Conservation (phyloP, 2,113 vertebrate genomes). For the Grammomys dolichurus region DNA sequence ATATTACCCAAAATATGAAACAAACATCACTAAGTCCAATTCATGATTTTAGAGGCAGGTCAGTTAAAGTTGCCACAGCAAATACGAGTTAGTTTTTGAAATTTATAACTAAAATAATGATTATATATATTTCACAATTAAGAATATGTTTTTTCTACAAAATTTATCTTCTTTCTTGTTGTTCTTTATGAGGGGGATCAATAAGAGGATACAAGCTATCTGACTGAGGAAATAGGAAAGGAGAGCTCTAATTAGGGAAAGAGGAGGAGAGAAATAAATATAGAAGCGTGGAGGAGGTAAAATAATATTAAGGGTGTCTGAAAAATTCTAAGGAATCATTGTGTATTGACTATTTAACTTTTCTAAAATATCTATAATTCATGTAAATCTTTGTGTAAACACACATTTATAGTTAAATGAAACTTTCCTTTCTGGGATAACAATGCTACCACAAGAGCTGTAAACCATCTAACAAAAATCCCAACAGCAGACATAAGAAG, state of each 20-base stretch:
- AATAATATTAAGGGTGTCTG: neutral
- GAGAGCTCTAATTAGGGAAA: neutral
- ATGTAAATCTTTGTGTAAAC: neutral
- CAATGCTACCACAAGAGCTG: neutral
- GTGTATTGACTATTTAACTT: neutral
- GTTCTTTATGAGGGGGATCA: neutral
- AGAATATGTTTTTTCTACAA: neutral
- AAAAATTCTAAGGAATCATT: neutral
- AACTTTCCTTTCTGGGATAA: neutral
- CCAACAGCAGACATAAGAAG: neutral
- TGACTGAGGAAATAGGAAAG: neutral
- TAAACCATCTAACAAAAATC: neutral
- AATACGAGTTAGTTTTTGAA: neutral
- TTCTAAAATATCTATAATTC: neutral
- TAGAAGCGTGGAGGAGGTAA: neutral
- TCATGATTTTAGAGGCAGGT: conserved; percentile 31
- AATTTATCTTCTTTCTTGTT: neutral
- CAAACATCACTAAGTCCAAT: neutral
- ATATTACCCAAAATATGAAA: conserved; percentile 43
- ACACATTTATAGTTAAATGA: neutral
- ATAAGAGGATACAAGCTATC: neutral
- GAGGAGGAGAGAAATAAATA: neutral
- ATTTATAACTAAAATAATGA: neutral
- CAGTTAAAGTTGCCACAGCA: neutral
- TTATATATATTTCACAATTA: neutral